These are phyloP conservation scores for Danio albolineatus DNA, from an alignment of 2,797 vertebrate genomes.

Conservation along the genomic window DNA sequence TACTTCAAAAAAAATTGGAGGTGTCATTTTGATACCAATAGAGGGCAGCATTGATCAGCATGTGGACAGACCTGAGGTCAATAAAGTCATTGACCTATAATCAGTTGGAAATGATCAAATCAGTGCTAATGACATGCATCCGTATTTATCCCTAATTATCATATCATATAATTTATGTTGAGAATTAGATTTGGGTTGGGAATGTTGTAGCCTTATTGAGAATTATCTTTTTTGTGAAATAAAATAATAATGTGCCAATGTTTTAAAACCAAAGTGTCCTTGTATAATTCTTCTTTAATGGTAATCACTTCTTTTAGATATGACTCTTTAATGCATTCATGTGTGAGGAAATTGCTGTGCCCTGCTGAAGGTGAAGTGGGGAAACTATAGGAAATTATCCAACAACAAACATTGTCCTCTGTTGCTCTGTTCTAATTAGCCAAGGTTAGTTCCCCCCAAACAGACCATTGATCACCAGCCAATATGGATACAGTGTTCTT, in stretches of 20 bases:
- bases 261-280: neutral
- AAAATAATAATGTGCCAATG: neutral
- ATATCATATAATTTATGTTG: neutral
- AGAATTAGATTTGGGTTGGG: neutral
- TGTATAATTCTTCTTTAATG: neutral
- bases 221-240: neutral
- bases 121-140: neutral
- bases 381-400: neutral
- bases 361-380: neutral
- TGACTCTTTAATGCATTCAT: neutral
- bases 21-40: conserved; percentile 20
- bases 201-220: neutral
- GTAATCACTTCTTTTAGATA: neutral
- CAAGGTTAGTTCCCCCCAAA: neutral
- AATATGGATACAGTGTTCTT: neutral
- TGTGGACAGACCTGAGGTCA: neutral
- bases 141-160: neutral
- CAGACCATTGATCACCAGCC: neutral
- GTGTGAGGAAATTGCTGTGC: neutral
- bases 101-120: conserved; percentile 27
- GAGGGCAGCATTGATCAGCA: conserved; percentile 38
- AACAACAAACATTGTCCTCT: conserved; percentile 2
- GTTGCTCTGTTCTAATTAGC: conserved; percentile 13
- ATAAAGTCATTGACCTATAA: neutral
- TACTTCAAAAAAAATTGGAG: neutral